Base-by-base conservation (phyloP, 2,113 vertebrate genomes). In the Glareola pratincola region DNA sequence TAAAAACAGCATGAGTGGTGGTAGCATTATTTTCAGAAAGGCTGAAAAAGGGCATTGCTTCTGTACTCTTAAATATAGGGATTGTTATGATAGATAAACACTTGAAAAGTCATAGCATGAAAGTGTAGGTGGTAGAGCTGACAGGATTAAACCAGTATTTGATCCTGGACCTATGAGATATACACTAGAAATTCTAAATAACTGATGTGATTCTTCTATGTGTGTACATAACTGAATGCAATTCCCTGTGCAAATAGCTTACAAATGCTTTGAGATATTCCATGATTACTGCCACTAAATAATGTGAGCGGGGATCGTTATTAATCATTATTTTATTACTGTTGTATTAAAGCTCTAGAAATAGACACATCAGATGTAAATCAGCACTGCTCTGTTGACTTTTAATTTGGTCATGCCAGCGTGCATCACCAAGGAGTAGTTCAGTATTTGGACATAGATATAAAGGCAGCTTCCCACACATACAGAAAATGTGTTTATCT, bases 251-350 rank as follows among this genome's bases (percentile, higher is more conserved):
- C 26, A 94, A 94, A 92, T 57, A 90, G 24, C 24, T 94, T 82
- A 63, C 21, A 85, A 83, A 91, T 71, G n/a, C 23, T 90, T 59
- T 60, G 48, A 89, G 50, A 73, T 79, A 69, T 76, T 91, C 32
- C 15, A 6, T 75, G 37, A 91, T 76, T 82, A 79, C 10, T 76
- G 29, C 16, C 54, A 47, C 69, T 79, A 79, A 89, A 73, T 85
- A 89, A 87, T 59, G 30, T 66, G 50, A 94, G 23, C 18, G 69
- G n/a, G 34, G 53, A 57, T 82, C 0, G 0, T 75, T 92, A 53
- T 78, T 91, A 94, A 88, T 84, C 54, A 73, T 91, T 91, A 82
- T 85, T 64, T 90, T 92, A 91, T 92, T 90, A 90, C 7, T 6
- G 23, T 74, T 83, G 54, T 76, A 71, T 19, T 78, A 75, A 92